Conservation (phyloP, 2,888 invertebrate species). For the Euplagia quadripunctaria region DNA sequence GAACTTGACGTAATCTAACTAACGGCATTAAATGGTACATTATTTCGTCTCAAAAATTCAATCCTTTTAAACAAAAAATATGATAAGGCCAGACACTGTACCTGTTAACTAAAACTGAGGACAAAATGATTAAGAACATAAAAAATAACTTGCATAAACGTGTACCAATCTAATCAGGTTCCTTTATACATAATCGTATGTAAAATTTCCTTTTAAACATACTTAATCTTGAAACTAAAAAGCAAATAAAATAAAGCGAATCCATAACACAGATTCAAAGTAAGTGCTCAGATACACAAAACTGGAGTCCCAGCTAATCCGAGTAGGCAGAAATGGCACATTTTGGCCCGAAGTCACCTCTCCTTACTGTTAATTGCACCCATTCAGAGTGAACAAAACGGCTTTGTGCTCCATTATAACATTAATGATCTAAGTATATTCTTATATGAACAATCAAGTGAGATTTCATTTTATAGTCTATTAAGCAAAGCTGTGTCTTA, state of each 20-base stretch:
- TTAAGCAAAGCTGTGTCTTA: constrained; percentile 12
- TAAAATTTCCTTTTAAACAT: background rate
- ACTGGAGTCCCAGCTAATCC: constrained; percentile 32
- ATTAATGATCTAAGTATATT: constrained; percentile 48
- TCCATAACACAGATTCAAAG: constrained; percentile 23
- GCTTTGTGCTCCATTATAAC: constrained; percentile 52
- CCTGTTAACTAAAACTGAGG: too few relatives aligned
- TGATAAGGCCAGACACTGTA: too few relatives aligned
- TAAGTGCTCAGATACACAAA: constrained; percentile 20
- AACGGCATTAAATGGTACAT: too few relatives aligned
- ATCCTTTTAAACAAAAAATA: too few relatives aligned
- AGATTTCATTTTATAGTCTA: constrained; percentile 22
- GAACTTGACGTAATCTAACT: too few relatives aligned
- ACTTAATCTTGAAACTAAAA: background rate
- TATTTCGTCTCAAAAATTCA: too few relatives aligned
- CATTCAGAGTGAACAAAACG: constrained; percentile 61
- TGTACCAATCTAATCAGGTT: too few relatives aligned
- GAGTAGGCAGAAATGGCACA: constrained; percentile 25
- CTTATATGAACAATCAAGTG: constrained; percentile 24
- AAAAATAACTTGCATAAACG: too few relatives aligned
- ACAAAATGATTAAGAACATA: too few relatives aligned
- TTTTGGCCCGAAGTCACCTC: constrained; percentile 54
- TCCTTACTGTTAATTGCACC: constrained; percentile 58
- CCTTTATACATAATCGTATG: background rate
- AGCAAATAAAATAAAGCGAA: background rate